Conservation (phyloP, 2,888 invertebrate species). For the Camponotus fellah region DNA sequence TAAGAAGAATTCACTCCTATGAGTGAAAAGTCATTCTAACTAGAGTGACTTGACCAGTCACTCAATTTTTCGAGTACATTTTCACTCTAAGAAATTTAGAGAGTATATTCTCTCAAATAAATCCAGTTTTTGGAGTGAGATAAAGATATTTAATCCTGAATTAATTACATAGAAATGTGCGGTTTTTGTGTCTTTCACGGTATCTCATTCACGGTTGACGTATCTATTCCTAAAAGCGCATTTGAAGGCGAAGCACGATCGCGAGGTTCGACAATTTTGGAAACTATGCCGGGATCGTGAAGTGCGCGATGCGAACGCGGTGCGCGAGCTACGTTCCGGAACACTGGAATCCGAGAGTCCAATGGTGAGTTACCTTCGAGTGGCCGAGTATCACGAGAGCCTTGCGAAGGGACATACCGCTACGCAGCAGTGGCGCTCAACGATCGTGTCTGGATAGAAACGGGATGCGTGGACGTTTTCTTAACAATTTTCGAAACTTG, state of each 20-base stretch:
- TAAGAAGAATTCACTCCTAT: no score
- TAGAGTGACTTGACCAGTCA: no score
- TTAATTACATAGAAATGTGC: not conserved
- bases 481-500: slow-evolving; percentile 56
- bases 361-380: slow-evolving; percentile 62
- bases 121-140: not conserved
- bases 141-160: not conserved
- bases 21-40: no score
- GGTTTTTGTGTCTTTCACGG: not conserved
- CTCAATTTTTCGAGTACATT: no score
- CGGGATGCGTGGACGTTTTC: slow-evolving; percentile 25
- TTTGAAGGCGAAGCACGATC: slow-evolving; percentile 6
- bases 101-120: not conserved
- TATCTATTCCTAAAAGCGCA: not conserved
- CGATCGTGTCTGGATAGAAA: not conserved
- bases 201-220: not conserved
- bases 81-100: no score
- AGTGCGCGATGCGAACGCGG: slow-evolving; percentile 55
- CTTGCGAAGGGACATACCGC: slow-evolving; percentile 55
- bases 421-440: slow-evolving; percentile 39
- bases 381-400: slow-evolving; percentile 54
- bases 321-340: slow-evolving; percentile 55
- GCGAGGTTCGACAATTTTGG: slow-evolving; percentile 46
- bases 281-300: slow-evolving; percentile 49
- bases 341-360: slow-evolving; percentile 58